Evolutionary conservation across 2,113 vertebrate species (phyloP).

Genomic region (Potamarius usumacintae): DNA sequence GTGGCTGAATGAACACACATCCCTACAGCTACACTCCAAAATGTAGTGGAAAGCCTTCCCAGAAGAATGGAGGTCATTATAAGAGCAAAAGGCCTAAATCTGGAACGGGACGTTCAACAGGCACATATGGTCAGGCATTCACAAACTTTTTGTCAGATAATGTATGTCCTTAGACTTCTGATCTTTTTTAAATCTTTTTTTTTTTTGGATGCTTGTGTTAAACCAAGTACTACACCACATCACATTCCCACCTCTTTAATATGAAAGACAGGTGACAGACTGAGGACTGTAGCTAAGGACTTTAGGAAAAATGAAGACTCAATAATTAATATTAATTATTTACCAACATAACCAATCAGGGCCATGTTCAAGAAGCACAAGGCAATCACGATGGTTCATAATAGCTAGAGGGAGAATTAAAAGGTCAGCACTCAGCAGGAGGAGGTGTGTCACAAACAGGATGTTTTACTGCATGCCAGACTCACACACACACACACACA

Average conservation of each 20-base stretch:
- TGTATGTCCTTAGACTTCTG: background rate
- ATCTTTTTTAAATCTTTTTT: background rate
- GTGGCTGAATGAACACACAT: too few species aligned
- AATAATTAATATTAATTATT: background rate
- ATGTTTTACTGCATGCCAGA: constrained; percentile 29
- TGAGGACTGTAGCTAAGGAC: background rate
- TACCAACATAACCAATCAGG: background rate
- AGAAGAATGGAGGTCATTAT: too few species aligned
- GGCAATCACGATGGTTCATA: background rate
- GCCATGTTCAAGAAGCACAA: background rate
- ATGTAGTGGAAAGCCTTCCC: too few species aligned
- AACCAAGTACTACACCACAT: background rate
- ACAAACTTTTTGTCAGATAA: background rate
- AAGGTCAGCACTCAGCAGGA: constrained; percentile 29
- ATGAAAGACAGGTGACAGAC: background rate
- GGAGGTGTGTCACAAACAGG: constrained; percentile 21
- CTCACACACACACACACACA: background rate
- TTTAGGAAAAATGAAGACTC: background rate
- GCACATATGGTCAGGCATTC: background rate
- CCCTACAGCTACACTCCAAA: too few species aligned
- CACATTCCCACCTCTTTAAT: background rate
- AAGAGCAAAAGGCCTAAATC: too few species aligned
- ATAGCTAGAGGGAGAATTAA: constrained; percentile 27
- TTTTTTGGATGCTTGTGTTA: background rate
- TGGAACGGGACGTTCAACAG: too few species aligned